Evolutionary conservation across 2,888 invertebrate genomes (phyloP).

Genomic region (Tolmerus cingulatus): DNA sequence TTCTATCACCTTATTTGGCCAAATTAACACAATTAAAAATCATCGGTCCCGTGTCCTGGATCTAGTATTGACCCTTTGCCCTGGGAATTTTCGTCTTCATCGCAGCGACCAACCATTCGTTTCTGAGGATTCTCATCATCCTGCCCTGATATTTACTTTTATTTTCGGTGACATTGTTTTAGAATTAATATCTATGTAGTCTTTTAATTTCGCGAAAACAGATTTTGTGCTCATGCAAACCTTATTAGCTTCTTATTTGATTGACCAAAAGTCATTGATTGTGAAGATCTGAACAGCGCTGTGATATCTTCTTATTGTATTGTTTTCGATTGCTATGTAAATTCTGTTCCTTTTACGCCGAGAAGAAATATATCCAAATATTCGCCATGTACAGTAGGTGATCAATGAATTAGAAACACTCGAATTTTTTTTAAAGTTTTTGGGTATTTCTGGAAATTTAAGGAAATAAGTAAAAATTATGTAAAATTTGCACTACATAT

Average conservation of each 20-base stretch:
- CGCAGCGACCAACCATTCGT: background rate
- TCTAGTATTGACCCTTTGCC: background rate
- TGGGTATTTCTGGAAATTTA: too few species aligned
- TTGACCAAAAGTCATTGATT: background rate
- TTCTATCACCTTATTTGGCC: background rate
- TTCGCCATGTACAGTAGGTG: too few species aligned
- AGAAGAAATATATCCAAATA: background rate
- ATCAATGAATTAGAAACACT: too few species aligned
- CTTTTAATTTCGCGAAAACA: background rate
- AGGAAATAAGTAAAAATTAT: too few species aligned
- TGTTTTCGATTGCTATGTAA: background rate
- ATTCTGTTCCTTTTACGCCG: background rate
- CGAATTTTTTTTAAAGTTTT: too few species aligned
- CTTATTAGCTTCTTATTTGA: background rate
- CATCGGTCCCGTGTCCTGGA: background rate
- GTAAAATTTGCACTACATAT: too few species aligned
- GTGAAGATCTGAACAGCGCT: background rate
- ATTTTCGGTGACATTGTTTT: background rate
- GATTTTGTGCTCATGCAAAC: background rate
- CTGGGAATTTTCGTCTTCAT: background rate
- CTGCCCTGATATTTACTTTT: background rate
- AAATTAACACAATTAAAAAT: background rate
- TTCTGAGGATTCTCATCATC: background rate
- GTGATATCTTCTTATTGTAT: background rate
- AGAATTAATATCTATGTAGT: background rate